These are phyloP conservation scores for Brachionus rubens DNA, from an alignment of 1,140 invertebrate species.

Conservation along the genomic window DNA sequence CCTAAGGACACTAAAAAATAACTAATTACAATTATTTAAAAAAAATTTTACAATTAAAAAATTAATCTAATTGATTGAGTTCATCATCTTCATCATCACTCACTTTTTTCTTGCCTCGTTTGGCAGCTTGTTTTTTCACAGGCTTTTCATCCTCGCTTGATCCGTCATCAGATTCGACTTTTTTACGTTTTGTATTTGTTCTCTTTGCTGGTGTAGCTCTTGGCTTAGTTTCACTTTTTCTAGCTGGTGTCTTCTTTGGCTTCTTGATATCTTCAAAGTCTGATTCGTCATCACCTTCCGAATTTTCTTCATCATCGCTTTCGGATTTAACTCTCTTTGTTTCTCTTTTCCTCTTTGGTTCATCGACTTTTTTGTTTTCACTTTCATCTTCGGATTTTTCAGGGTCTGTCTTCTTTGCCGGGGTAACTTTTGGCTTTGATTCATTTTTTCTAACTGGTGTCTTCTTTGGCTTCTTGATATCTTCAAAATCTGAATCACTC, in stretches of 20 bases:
- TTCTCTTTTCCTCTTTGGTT: not conserved
- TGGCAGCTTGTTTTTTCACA: not conserved
- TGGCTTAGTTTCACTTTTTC: not conserved
- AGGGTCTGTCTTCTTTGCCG: not conserved
- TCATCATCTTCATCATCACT: slow-evolving; percentile 11
- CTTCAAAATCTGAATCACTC: not conserved
- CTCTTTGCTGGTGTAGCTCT: not conserved
- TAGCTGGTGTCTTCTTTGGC: not conserved
- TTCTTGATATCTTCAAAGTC: not conserved
- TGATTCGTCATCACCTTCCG: not conserved
- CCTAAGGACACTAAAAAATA: not conserved
- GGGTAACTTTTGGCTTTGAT: not conserved
- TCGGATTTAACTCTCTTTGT: not conserved
- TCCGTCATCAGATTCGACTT: not conserved
- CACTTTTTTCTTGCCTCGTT: not conserved
- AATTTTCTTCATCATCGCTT: not conserved
- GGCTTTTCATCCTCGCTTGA: not conserved
- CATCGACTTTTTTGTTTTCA: not conserved
- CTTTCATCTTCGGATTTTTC: not conserved
- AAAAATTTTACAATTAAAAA: too few species aligned
- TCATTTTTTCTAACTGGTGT: not conserved
- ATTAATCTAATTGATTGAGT: slow-evolving; percentile 21
- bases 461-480: not conserved
- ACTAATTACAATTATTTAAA: not conserved
- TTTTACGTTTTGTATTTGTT: not conserved